A percentile compares a stretch with the other conserved stretches of the same genome.
Conservation (phyloP, 2,797 vertebrate species). For the Micropoecilia bifurca region DNA sequence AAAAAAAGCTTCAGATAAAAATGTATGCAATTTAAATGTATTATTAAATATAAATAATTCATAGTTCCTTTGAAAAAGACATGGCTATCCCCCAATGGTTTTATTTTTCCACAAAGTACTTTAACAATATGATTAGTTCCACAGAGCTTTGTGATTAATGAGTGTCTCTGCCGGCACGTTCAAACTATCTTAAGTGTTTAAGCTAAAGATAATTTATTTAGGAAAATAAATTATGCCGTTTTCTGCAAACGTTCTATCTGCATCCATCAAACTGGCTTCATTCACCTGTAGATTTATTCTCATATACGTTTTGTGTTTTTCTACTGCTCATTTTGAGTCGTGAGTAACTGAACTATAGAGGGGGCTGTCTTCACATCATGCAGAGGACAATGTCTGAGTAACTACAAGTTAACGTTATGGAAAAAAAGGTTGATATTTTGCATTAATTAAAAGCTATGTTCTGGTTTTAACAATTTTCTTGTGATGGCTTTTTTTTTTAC, state of each 20-base stretch:
- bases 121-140: background rate
- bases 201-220: too few relatives aligned
- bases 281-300: background rate
- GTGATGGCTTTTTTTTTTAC: background rate
- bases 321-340: background rate
- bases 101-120: background rate
- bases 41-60: background rate
- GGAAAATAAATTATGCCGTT: background rate
- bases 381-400: background rate
- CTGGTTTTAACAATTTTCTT: background rate
- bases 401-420: background rate
- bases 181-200: background rate
- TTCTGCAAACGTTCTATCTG: background rate
- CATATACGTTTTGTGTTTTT: background rate
- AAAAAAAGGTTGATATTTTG: background rate
- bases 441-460: background rate
- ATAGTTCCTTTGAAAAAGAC: background rate
- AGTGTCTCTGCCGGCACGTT: background rate
- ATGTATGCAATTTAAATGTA: background rate
- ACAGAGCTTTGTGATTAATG: background rate
- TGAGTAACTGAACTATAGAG: background rate
- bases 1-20: background rate
- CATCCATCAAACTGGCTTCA: background rate
- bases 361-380: background rate
- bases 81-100: background rate